A percentile compares a stretch with the other conserved stretches of the same genome.
phyloP scores from a whole-genome alignment of 1,140 invertebrate species.

The Drosophila kepulauana region DNA sequence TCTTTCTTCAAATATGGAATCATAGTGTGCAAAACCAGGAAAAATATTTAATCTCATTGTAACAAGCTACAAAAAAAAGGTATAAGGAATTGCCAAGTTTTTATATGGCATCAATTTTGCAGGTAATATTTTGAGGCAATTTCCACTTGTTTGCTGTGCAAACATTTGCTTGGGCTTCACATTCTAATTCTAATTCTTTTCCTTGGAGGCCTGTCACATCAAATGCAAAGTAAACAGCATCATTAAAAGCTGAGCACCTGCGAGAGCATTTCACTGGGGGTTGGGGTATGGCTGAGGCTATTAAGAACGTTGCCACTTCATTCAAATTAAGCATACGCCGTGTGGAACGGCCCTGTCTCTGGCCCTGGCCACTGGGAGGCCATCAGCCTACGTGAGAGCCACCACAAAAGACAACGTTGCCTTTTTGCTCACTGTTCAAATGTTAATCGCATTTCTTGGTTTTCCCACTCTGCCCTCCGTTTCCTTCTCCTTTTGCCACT shows the following conservation, averaged over 20 bases:
- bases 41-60: slow-evolving; percentile 18
- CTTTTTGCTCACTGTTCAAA: slow-evolving; percentile 73
- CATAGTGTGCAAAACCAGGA: neutral
- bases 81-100: neutral
- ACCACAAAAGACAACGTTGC: slow-evolving; percentile 64
- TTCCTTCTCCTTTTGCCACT: slow-evolving; percentile 2
- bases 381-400: slow-evolving; percentile 49
- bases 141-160: slow-evolving; percentile 39
- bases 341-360: slow-evolving; percentile 45
- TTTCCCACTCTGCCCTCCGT: slow-evolving; percentile 35
- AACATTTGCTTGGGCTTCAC: slow-evolving; percentile 33
- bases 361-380: neutral
- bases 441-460: slow-evolving; percentile 81
- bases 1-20: neutral
- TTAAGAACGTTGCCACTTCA: slow-evolving; percentile 79
- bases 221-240: slow-evolving; percentile 73
- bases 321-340: slow-evolving; percentile 74
- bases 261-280: neutral
- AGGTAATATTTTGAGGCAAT: slow-evolving; percentile 41
- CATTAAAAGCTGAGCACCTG: slow-evolving; percentile 52
- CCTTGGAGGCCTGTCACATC: slow-evolving; percentile 37
- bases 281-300: slow-evolving; percentile 47
- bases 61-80: neutral
- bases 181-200: slow-evolving; percentile 42
- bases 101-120: slow-evolving; percentile 12